These are phyloP conservation scores for Mormyrus lacerda DNA, from an alignment of 2,113 vertebrate genomes.

Conservation along the genomic window DNA sequence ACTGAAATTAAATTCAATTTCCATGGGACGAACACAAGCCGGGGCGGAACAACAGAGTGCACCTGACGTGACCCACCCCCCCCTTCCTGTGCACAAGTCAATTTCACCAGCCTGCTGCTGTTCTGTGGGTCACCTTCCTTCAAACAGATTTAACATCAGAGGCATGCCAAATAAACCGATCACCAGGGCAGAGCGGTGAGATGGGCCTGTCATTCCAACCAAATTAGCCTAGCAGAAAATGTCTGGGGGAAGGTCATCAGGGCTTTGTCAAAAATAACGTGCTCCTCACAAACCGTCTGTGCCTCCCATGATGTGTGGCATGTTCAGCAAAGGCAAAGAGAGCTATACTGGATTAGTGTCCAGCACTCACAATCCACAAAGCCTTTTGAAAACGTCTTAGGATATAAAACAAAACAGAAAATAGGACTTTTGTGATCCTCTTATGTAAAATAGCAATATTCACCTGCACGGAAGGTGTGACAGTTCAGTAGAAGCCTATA, in stretches of 20 bases:
- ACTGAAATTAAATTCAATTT: slow-evolving; percentile 23
- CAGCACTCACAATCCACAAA: neutral
- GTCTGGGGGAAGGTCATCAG: neutral
- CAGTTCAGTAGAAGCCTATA: neutral
- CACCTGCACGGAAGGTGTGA: neutral
- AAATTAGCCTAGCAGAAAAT: neutral
- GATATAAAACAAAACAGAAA: neutral
- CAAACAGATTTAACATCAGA: slow-evolving; percentile 10
- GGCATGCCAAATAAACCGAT: neutral
- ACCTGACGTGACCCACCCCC: neutral
- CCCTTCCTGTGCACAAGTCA: neutral
- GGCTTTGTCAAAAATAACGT: neutral
- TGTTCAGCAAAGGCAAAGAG: neutral
- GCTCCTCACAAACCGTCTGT: neutral
- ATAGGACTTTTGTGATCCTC: neutral
- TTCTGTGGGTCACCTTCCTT: slow-evolving; percentile 11
- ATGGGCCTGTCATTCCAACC: neutral
- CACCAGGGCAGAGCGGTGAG: neutral
- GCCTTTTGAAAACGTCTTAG: neutral
- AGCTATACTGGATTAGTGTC: neutral
- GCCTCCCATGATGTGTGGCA: neutral
- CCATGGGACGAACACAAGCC: neutral
- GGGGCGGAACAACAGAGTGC: neutral
- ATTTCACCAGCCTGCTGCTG: neutral
- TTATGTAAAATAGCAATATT: neutral